Percentiles rank a stretch among this genome's conserved stretches.
phyloP scores from a whole-genome alignment of 2,113 vertebrate genomes.

The Halcyon senegalensis region DNA sequence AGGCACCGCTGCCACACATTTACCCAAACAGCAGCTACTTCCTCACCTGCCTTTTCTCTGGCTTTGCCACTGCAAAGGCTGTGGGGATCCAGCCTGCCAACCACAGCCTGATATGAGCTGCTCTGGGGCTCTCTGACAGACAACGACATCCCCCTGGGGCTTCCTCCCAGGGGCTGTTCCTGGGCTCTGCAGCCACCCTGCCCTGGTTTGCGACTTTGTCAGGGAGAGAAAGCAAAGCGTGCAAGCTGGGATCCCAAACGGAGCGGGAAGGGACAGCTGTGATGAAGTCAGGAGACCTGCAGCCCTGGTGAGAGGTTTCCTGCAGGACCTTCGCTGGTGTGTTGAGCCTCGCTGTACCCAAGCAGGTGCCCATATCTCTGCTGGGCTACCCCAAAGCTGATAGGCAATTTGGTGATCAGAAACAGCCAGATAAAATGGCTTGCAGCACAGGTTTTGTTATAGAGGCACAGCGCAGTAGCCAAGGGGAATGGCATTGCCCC shows the following conservation, averaged over 20 bases:
- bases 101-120: not conserved
- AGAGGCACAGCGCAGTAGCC: not conserved
- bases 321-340: accelerated
- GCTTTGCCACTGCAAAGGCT: not conserved
- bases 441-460: not conserved
- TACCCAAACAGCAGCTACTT: not conserved
- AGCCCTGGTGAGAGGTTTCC: not conserved
- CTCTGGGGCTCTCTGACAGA: not conserved
- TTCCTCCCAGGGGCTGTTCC: not conserved
- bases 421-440: not conserved
- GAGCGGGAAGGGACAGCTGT: not conserved
- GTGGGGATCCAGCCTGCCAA: not conserved
- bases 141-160: not conserved
- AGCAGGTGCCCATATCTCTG: not conserved
- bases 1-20: not conserved
- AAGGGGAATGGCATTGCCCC: not conserved
- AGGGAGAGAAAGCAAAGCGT: accelerated
- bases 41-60: not conserved
- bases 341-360: not conserved
- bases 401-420: accelerated
- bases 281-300: not conserved
- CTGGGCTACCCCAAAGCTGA: not conserved
- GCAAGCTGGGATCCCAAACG: accelerated
- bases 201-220: accelerated
- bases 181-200: not conserved